phyloP scores from a whole-genome alignment of 2,888 invertebrate genomes.

The Lasioglossum calceatum region DNA sequence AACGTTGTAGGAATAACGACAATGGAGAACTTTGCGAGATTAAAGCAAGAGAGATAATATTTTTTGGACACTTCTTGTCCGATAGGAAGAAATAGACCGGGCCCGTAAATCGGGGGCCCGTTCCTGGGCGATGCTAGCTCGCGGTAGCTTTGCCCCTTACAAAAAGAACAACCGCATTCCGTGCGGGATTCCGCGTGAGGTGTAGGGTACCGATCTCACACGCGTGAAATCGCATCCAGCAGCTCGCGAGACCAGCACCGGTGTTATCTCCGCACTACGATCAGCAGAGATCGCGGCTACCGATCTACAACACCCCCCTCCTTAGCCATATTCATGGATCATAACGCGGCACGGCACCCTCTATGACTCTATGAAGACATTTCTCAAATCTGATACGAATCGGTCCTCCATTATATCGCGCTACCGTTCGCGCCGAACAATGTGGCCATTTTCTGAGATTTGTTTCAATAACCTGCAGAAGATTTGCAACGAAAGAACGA shows the following conservation, averaged over 20 bases:
- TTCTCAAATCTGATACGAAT: constrained; percentile 32
- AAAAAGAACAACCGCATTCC: constrained; percentile 69
- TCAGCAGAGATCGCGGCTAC: constrained; percentile 52
- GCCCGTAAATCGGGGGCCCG: constrained; percentile 22
- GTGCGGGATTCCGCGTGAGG: constrained; percentile 65
- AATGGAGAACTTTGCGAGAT: background rate
- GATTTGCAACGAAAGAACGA: background rate
- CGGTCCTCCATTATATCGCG: constrained; percentile 9
- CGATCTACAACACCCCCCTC: constrained; percentile 56
- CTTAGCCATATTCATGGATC: background rate
- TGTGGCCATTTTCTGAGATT: background rate
- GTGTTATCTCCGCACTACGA: constrained; percentile 61
- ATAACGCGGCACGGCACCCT: background rate
- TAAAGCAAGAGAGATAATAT: background rate
- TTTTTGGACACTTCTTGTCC: background rate
- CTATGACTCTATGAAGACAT: constrained; percentile 51
- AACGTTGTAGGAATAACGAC: background rate
- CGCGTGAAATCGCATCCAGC: constrained; percentile 71
- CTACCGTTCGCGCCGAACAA: background rate
- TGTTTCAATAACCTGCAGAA: background rate
- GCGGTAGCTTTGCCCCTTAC: constrained; percentile 13
- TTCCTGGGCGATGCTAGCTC: constrained; percentile 66
- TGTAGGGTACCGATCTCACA: constrained; percentile 65
- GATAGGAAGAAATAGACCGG: constrained; percentile 28
- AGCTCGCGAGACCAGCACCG: constrained; percentile 9